Evolutionary conservation across 1,140 invertebrate species (phyloP).

Genomic region (Matsumurasca onukii): DNA sequence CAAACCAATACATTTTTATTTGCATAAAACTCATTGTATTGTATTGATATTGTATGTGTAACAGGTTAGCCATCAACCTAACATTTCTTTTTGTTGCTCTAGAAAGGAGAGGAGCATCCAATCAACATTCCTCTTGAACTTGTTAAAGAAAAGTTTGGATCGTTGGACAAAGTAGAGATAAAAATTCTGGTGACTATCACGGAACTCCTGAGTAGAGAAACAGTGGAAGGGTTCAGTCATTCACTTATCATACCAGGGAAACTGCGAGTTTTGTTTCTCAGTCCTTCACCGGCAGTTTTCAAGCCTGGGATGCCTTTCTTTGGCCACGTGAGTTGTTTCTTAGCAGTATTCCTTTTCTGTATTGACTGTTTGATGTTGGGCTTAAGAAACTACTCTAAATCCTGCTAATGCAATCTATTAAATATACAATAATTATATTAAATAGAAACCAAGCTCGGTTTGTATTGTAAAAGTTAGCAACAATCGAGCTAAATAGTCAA

Average conservation of each 20-base stretch:
- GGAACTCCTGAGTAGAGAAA: slow-evolving; percentile 47
- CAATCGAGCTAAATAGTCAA: too few species aligned
- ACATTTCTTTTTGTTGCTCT: slow-evolving; percentile 25
- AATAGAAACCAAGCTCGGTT: too few species aligned
- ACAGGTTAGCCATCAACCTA: too few species aligned
- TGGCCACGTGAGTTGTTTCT: slow-evolving; percentile 53
- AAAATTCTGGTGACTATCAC: slow-evolving; percentile 45
- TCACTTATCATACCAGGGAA: slow-evolving; percentile 53
- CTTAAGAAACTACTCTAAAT: too few species aligned
- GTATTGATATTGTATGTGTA: too few species aligned
- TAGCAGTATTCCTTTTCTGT: too few species aligned
- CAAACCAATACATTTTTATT: too few species aligned
- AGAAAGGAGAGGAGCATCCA: slow-evolving; percentile 33
- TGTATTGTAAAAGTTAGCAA: too few species aligned
- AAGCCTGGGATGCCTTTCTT: slow-evolving; percentile 57
- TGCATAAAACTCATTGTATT: too few species aligned
- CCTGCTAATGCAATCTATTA: too few species aligned
- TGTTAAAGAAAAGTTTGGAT: slow-evolving; percentile 7
- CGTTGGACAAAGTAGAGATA: slow-evolving; percentile 39
- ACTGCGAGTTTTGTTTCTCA: slow-evolving; percentile 55
- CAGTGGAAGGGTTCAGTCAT: slow-evolving; percentile 50
- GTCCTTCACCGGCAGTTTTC: slow-evolving; percentile 54
- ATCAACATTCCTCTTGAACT: slow-evolving; percentile 15
- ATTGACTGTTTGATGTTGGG: too few species aligned
- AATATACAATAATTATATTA: too few species aligned